Evolutionary conservation across 2,113 vertebrate genomes (phyloP), one percentile per base, ranked within the genome.

Genomic region (Apus apus): DNA sequence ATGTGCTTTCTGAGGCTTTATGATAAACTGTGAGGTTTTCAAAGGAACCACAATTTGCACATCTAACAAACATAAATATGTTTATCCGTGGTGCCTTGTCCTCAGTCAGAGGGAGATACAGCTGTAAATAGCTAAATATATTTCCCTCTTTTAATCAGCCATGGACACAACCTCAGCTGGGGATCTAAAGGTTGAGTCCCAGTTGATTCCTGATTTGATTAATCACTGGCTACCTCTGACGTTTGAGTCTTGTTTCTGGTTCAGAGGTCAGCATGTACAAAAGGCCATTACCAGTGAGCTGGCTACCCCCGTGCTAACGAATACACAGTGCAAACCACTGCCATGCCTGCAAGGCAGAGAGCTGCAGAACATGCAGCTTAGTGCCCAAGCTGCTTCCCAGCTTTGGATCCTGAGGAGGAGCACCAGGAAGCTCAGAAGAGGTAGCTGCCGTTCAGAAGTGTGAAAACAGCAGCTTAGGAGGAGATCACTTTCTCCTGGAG

Each of bases 401-500:
- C 89, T 85, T 48, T 5, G 0, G 71, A 73, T 72, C 86, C 85
- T 84, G 56, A 92, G 81, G 56, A 89, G 51, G 54, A 93, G 58
- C 71, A 95, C 77, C 90, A 90, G 18, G 36, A 84, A 83, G 61
- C 76, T 87, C 71, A 87, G 67, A 89, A 94, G 93, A 67, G 62
- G 86, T 89, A 94, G 85, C 94, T 97, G 95, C 53, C 68, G 2
- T 81, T 95, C 79, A 90, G 43, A 90, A 94, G 90, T 70, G 94
- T 93, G 92, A 96, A 96, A 97, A 87, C 50, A 75, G 84, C 87
- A 92, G 60, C 77, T 81, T 54, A 40, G 77, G 67, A 96, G 80
- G 95, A 95, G 95, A 98, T 86, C 15, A 14, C 81, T 91, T 97
- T 92, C 88, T 96, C 90, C 61, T 88, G 57, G 70, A 96, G 89